Evolutionary conservation across 2,797 vertebrate species (phyloP).

Genomic region (Sternarchorhynchus goeldii): DNA sequence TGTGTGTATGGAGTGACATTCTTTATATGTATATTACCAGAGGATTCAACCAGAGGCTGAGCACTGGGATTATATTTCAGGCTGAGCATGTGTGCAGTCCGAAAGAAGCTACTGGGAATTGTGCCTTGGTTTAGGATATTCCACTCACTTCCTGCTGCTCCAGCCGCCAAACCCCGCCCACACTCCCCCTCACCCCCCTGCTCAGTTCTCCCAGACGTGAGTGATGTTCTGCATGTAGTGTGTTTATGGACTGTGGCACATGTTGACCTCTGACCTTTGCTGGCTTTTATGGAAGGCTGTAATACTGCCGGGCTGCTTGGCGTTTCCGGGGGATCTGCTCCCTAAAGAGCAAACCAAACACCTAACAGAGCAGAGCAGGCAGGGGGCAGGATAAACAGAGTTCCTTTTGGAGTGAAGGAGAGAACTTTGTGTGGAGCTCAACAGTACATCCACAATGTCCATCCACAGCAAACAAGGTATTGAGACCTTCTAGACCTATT

Average conservation of each 20-base stretch:
- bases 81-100: too few relatives aligned
- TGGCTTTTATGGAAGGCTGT: slow-evolving; percentile 48
- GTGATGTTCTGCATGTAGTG: slow-evolving; percentile 19
- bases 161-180: too few relatives aligned
- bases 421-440: neutral
- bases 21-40: neutral
- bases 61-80: neutral
- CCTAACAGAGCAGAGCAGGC: slow-evolving; percentile 51
- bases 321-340: slow-evolving; percentile 49
- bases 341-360: slow-evolving; percentile 52
- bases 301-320: slow-evolving; percentile 41
- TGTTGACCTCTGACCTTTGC: slow-evolving; percentile 57
- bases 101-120: neutral
- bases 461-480: neutral
- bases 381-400: slow-evolving; percentile 36
- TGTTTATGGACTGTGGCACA: slow-evolving; percentile 32
- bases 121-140: neutral
- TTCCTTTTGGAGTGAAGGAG: slow-evolving; percentile 16
- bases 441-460: neutral
- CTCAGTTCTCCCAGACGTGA: neutral
- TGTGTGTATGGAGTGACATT: neutral
- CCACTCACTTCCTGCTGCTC: neutral
- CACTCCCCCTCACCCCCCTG: too few relatives aligned
- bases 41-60: neutral
- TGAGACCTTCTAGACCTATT: neutral